Percentiles rank a stretch among this genome's conserved stretches.
phyloP scores from a whole-genome alignment of 2,797 vertebrate genomes.

The Antrozous pallidus region DNA sequence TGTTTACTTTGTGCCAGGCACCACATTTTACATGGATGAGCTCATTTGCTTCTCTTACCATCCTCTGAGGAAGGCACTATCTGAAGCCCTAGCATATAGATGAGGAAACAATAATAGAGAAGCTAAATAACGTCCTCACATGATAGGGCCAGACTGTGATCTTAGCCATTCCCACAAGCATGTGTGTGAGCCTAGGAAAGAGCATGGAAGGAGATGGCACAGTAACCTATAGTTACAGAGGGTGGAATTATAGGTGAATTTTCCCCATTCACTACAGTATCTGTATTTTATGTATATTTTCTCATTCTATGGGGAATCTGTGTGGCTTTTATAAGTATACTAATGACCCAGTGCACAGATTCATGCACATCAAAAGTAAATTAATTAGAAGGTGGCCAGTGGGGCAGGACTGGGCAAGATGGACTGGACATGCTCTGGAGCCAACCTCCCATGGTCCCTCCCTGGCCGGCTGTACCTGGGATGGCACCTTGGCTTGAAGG shows the following conservation, averaged over 20 bases:
- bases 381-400: too few relatives aligned
- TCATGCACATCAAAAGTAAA: too few relatives aligned
- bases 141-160: not conserved
- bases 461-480: too few relatives aligned
- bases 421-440: too few relatives aligned
- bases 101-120: not conserved
- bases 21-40: not conserved
- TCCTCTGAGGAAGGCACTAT: not conserved
- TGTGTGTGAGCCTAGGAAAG: fast-evolving
- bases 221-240: not conserved
- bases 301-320: not conserved
- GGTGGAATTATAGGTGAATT: not conserved
- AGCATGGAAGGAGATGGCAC: not conserved
- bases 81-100: not conserved
- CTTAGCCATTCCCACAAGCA: not conserved
- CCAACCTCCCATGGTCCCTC: too few relatives aligned
- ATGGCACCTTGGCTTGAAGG: too few relatives aligned
- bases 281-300: not conserved
- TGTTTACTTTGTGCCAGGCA: not conserved
- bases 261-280: not conserved
- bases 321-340: not conserved
- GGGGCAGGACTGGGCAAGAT: too few relatives aligned
- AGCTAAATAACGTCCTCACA: not conserved
- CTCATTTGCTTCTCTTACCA: not conserved
- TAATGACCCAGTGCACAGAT: too few relatives aligned